phyloP scores from a whole-genome alignment of 1,140 invertebrate genomes.

The Drosophila carrolli region DNA sequence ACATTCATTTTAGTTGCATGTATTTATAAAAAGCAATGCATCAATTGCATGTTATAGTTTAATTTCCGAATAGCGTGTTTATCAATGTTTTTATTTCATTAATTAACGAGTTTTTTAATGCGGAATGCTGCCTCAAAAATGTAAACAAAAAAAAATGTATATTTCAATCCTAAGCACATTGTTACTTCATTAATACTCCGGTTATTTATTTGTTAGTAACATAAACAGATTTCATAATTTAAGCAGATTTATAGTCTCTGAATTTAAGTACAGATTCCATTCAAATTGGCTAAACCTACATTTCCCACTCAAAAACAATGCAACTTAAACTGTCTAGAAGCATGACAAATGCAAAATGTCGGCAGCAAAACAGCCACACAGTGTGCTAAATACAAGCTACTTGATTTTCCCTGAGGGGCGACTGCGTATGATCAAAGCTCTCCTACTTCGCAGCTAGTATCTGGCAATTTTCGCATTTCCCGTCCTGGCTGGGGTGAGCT shows the following conservation, averaged over 20 bases:
- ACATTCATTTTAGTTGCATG: neutral
- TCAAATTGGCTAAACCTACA: neutral
- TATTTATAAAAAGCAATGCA: neutral
- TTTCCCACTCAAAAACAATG: conserved; percentile 9
- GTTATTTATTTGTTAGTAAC: neutral
- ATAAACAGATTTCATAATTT: neutral
- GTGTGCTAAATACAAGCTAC: conserved; percentile 25
- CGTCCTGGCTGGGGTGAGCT: conserved; percentile 38
- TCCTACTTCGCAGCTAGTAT: conserved; percentile 1
- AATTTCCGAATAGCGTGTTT: neutral
- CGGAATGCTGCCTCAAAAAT: neutral
- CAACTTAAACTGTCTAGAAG: conserved; percentile 37
- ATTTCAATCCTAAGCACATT: neutral
- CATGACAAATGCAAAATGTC: conserved; percentile 18
- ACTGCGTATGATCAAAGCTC: conserved; percentile 9
- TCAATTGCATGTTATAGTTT: conserved; percentile 1
- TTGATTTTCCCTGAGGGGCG: conserved; percentile 11
- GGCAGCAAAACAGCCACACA: neutral
- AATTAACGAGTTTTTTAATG: neutral
- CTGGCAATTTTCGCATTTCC: conserved; percentile 18
- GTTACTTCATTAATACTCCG: neutral
- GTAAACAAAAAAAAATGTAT: neutral
- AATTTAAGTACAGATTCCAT: neutral
- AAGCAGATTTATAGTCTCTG: neutral
- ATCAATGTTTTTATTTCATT: neutral